A percentile compares a stretch with the other conserved stretches of the same genome.
phyloP scores from a whole-genome alignment of 2,888 invertebrate genomes.

The Azorinus chamasolen region DNA sequence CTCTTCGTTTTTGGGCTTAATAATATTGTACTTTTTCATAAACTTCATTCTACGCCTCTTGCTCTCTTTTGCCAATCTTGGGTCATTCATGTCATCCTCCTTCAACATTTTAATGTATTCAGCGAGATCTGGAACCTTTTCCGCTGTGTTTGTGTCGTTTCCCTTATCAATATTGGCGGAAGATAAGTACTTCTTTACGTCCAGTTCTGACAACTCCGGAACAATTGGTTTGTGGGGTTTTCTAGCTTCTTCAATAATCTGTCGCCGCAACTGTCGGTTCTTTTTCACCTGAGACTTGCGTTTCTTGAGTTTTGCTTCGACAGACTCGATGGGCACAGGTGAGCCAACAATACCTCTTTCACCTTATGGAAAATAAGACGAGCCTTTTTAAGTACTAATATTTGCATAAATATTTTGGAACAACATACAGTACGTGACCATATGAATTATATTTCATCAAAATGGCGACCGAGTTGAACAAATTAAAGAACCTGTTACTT shows the following conservation, averaged over 20 bases:
- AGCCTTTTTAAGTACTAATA: not conserved
- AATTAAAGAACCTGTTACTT: too few species aligned
- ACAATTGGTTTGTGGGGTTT: conserved; percentile 12
- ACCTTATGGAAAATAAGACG: conserved; percentile 21
- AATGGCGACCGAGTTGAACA: too few species aligned
- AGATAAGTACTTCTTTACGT: conserved; percentile 44
- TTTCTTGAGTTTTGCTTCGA: conserved; percentile 38
- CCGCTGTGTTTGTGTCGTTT: not conserved
- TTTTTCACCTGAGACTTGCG: conserved; percentile 27
- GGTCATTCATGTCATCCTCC: conserved; percentile 33
- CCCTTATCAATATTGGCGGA: not conserved
- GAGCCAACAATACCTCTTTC: not conserved
- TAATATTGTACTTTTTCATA: not conserved
- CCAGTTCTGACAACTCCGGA: conserved; percentile 48
- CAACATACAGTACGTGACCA: too few species aligned
- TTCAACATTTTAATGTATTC: conserved; percentile 54
- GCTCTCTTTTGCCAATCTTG: not conserved
- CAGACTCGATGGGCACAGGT: conserved; percentile 6
- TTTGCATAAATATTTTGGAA: not conserved
- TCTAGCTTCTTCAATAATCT: not conserved
- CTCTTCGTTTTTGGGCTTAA: conserved; percentile 22
- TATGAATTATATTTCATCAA: too few species aligned
- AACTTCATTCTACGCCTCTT: not conserved
- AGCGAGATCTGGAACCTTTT: conserved; percentile 57
- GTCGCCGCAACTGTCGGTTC: not conserved